These are phyloP conservation scores for Ceratitis capitata DNA, from an alignment of 1,140 invertebrate genomes.

Conservation along the genomic window DNA sequence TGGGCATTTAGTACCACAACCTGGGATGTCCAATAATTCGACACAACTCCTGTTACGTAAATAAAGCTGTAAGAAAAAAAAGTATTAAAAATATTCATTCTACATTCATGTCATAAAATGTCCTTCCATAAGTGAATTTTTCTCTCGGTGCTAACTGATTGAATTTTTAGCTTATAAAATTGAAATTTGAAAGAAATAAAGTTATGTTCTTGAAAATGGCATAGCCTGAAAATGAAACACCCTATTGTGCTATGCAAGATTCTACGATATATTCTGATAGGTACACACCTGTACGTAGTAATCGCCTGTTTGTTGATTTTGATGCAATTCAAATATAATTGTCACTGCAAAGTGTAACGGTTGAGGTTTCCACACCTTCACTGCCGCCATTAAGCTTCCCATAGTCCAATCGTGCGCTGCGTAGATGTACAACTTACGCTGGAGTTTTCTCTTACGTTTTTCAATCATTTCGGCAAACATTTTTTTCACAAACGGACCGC, in stretches of 20 bases:
- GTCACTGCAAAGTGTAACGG: conserved; percentile 78
- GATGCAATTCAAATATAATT: conserved; percentile 77
- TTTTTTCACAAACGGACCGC: conserved; percentile 72
- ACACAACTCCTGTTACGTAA: conserved; percentile 69
- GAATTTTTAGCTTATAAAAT: too few relatives aligned
- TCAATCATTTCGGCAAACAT: conserved; percentile 71
- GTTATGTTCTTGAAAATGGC: too few relatives aligned
- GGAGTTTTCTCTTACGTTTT: conserved; percentile 66
- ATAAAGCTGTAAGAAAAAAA: conserved; percentile 64
- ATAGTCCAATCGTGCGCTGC: conserved; percentile 81
- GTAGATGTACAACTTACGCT: conserved; percentile 75
- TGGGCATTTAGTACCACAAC: conserved; percentile 72
- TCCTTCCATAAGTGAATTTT: too few relatives aligned
- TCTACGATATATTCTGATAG: neutral
- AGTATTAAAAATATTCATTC: neutral
- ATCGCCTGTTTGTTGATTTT: conserved; percentile 65
- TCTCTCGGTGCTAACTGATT: too few relatives aligned
- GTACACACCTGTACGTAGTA: conserved; percentile 67
- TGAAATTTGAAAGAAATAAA: too few relatives aligned
- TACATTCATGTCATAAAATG: too few relatives aligned
- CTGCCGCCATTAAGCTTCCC: conserved; percentile 73
- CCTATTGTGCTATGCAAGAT: too few relatives aligned
- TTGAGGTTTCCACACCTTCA: conserved; percentile 76
- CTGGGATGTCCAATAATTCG: conserved; percentile 69
- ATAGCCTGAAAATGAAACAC: too few relatives aligned